Evolutionary conservation across 1,140 invertebrate genomes (phyloP).

Genomic region (Drepana arcuata): DNA sequence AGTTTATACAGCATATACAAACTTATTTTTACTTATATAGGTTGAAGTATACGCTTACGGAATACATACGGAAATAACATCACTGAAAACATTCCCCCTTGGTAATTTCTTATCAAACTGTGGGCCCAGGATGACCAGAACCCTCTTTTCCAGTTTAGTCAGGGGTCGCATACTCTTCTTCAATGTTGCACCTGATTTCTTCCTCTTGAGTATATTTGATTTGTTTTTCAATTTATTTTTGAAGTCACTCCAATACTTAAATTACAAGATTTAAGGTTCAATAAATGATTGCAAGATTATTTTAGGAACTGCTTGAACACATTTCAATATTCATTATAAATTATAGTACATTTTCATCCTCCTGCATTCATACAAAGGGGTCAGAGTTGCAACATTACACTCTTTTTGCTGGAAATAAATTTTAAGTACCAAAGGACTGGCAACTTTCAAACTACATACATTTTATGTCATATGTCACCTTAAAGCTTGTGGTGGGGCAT

Average conservation of each 20-base stretch:
- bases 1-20: neutral
- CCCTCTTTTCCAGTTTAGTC: slow-evolving; percentile 39
- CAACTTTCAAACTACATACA: no score
- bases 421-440: no score
- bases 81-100: slow-evolving; percentile 8
- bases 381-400: no score
- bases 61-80: slow-evolving; percentile 14
- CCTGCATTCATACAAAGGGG: no score
- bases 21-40: neutral
- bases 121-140: slow-evolving; percentile 34
- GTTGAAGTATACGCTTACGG: neutral
- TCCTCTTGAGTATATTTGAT: slow-evolving; percentile 22
- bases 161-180: slow-evolving; percentile 22
- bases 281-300: slow-evolving; percentile 4
- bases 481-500: no score
- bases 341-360: neutral
- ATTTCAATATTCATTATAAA: neutral
- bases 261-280: no score
- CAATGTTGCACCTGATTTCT: slow-evolving; percentile 13
- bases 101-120: slow-evolving; percentile 28
- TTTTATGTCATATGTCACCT: no score
- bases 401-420: no score
- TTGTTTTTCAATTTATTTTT: slow-evolving; percentile 51
- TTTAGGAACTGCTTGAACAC: neutral
- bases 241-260: slow-evolving; percentile 52